Percentiles rank a stretch among this genome's conserved stretches.
These are phyloP conservation scores for Candoia aspera DNA, from an alignment of 2,113 vertebrate species.

Conservation along the genomic window DNA sequence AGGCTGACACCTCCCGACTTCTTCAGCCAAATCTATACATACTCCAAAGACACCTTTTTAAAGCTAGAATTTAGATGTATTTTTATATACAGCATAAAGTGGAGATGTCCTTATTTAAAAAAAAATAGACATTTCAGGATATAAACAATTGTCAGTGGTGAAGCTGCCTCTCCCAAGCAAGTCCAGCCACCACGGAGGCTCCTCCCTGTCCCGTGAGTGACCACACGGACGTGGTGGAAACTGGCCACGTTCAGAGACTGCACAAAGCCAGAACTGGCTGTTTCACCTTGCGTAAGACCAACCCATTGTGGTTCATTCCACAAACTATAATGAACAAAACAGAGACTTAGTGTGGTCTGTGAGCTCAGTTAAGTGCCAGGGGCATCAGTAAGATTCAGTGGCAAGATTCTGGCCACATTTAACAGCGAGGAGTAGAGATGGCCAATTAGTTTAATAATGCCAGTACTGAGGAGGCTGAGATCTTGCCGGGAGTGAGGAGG, in stretches of 20 bases:
- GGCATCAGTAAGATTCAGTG: neutral
- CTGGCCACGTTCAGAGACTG: neutral
- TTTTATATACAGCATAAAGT: slow-evolving; percentile 1
- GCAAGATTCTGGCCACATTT: neutral
- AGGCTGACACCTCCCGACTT: neutral
- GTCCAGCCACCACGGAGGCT: neutral
- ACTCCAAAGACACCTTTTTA: neutral
- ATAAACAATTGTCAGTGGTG: neutral
- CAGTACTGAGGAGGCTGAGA: neutral
- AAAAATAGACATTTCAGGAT: neutral
- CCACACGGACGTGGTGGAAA: neutral
- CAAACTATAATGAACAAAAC: neutral
- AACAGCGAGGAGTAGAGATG: neutral
- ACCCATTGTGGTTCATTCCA: neutral
- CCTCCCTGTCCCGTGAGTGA: neutral
- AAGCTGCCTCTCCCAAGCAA: neutral
- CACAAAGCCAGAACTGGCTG: rapidly evolving
- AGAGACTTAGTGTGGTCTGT: neutral
- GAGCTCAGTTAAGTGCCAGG: neutral
- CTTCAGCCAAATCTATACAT: neutral
- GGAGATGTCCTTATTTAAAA: neutral
- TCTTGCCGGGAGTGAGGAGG: neutral
- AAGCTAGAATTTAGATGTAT: neutral
- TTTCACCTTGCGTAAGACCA: neutral
- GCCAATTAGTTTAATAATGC: neutral